Evolutionary conservation across 2,113 vertebrate species (phyloP).

Genomic region (Tragelaphus scriptus): DNA sequence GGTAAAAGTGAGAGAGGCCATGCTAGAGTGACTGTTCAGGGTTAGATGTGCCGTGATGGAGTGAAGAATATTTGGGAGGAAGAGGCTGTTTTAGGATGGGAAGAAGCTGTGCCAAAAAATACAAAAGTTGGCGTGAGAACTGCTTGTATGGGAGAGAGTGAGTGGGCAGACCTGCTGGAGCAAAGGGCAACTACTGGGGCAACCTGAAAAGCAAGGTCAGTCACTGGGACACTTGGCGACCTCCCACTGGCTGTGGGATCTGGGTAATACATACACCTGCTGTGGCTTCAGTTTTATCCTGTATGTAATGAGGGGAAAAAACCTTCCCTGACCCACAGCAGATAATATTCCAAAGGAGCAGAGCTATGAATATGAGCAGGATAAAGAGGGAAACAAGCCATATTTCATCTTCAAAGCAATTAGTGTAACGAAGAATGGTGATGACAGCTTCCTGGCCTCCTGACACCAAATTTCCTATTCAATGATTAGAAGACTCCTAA

Average conservation of each 20-base stretch:
- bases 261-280: not conserved
- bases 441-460: constrained; percentile 41
- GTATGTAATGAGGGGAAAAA: not conserved
- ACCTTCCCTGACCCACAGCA: not conserved
- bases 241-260: not conserved
- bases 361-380: not conserved
- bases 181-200: not conserved
- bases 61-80: not conserved
- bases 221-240: not conserved
- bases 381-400: not conserved
- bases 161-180: not conserved
- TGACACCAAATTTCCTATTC: not conserved
- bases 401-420: constrained; percentile 52
- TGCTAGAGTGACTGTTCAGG: not conserved
- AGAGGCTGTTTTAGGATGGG: not conserved
- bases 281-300: not conserved
- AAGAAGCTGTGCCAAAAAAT: not conserved
- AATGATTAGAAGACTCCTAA: not conserved
- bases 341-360: not conserved
- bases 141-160: not conserved
- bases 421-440: constrained; percentile 44
- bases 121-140: not conserved
- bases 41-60: not conserved
- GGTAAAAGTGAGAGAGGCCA: not conserved
- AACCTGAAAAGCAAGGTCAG: not conserved